Conservation (phyloP, 2,113 vertebrate genomes). For the Progne subis region DNA sequence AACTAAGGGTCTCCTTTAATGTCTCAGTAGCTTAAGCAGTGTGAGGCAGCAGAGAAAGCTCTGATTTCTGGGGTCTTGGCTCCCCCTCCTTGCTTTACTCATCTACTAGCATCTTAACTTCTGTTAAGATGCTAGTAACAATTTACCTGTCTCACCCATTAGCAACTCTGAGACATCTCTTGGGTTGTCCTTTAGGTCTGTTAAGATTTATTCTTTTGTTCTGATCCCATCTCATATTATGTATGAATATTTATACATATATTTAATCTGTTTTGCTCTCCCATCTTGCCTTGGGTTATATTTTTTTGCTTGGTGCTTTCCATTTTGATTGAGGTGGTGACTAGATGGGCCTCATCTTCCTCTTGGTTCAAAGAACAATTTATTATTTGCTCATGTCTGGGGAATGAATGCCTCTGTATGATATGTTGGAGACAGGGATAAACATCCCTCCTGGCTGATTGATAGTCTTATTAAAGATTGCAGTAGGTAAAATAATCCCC, state of each 20-base stretch:
- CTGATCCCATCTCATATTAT: conserved; percentile 11
- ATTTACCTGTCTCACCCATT: not conserved
- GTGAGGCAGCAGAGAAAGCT: not conserved
- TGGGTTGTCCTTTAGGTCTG: not conserved
- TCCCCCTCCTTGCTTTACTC: not conserved
- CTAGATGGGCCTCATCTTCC: conserved; percentile 54
- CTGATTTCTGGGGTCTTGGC: not conserved
- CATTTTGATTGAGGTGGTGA: conserved; percentile 64
- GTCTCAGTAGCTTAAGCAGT: not conserved
- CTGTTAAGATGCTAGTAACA: not conserved
- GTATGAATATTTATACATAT: conserved; percentile 23
- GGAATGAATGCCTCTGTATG: conserved; percentile 43
- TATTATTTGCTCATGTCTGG: conserved; percentile 68
- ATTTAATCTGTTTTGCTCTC: conserved; percentile 14
- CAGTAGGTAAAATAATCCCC: conserved; percentile 61
- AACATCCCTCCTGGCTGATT: conserved; percentile 66
- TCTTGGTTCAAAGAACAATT: conserved; percentile 67
- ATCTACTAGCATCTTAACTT: too few relatives aligned
- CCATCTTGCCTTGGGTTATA: conserved; percentile 50
- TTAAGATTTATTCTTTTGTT: conserved; percentile 8
- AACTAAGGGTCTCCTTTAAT: not conserved
- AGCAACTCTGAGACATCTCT: not conserved
- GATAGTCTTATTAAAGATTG: conserved; percentile 72
- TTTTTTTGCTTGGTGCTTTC: conserved; percentile 62
- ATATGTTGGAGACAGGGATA: conserved; percentile 48